Percentiles rank a stretch among this genome's conserved stretches.
Conservation (phyloP, 2,888 invertebrate species). For the Nomada ferruginata region DNA sequence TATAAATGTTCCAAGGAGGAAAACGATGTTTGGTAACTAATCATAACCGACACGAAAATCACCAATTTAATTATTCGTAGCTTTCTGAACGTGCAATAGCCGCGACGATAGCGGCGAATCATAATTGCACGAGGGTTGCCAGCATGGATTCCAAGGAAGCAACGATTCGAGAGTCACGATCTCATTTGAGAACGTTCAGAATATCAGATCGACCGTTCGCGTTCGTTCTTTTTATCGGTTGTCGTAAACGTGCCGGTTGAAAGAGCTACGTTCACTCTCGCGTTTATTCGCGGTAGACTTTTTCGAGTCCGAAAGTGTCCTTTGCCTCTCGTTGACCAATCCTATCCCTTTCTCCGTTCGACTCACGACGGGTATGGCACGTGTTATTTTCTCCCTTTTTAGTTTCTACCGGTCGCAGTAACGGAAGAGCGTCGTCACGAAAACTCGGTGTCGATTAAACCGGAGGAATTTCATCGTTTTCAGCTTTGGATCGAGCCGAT, state of each 20-base stretch:
- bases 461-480: constrained; percentile 29
- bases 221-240: constrained; percentile 54
- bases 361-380: constrained; percentile 20
- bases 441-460: constrained; percentile 45
- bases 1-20: too few relatives aligned
- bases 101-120: not conserved
- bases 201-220: constrained; percentile 47
- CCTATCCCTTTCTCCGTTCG: constrained; percentile 4
- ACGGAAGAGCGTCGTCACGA: constrained; percentile 26
- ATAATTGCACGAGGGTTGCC: constrained; percentile 4
- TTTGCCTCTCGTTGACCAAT: constrained; percentile 60
- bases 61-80: not conserved
- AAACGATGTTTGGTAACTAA: too few relatives aligned
- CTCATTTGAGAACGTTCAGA: constrained; percentile 38
- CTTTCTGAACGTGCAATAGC: not conserved
- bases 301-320: constrained; percentile 54
- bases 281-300: constrained; percentile 58
- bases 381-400: constrained; percentile 54
- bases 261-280: constrained; percentile 50
- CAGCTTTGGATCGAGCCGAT: constrained; percentile 27
- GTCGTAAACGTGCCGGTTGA: constrained; percentile 57
- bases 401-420: constrained; percentile 20
- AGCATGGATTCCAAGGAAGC: constrained; percentile 15
- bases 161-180: constrained; percentile 25
- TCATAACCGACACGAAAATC: too few relatives aligned